Percentiles rank a stretch among this genome's conserved stretches.
phyloP scores from a whole-genome alignment of 2,888 invertebrate species.

The Sphinx pinastri region DNA sequence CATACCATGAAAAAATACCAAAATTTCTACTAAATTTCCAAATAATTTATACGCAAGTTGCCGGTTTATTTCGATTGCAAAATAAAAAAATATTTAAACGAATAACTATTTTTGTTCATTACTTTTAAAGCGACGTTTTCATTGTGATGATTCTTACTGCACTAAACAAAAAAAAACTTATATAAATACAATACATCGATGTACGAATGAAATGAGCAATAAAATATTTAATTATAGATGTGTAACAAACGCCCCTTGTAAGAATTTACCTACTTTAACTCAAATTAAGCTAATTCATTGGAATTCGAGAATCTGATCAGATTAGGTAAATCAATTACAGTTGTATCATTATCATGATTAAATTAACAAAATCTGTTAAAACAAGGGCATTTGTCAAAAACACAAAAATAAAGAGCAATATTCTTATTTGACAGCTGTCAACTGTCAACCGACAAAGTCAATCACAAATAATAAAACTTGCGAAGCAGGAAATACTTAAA shows the following conservation, averaged over 20 bases:
- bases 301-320: not conserved
- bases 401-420: not conserved
- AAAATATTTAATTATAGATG: constrained; percentile 32
- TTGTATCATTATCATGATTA: not conserved
- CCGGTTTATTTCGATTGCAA: not conserved
- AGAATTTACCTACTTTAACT: not conserved
- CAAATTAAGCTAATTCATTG: not conserved
- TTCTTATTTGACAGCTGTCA: constrained; percentile 20
- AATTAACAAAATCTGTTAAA: not conserved
- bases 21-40: not conserved
- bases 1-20: constrained; percentile 4
- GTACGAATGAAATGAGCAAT: constrained; percentile 70
- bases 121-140: constrained; percentile 24
- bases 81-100: constrained; percentile 21
- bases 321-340: constrained; percentile 3
- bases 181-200: constrained; percentile 65
- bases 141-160: constrained; percentile 52
- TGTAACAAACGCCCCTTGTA: not conserved
- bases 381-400: not conserved
- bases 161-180: constrained; percentile 45
- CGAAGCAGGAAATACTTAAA: not conserved
- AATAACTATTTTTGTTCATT: constrained; percentile 8
- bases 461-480: constrained; percentile 2
- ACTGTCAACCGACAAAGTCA: constrained; percentile 12
- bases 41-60: not conserved